phyloP scores from a whole-genome alignment of 2,888 invertebrate species.

The Phoenoteleia sp. region DNA sequence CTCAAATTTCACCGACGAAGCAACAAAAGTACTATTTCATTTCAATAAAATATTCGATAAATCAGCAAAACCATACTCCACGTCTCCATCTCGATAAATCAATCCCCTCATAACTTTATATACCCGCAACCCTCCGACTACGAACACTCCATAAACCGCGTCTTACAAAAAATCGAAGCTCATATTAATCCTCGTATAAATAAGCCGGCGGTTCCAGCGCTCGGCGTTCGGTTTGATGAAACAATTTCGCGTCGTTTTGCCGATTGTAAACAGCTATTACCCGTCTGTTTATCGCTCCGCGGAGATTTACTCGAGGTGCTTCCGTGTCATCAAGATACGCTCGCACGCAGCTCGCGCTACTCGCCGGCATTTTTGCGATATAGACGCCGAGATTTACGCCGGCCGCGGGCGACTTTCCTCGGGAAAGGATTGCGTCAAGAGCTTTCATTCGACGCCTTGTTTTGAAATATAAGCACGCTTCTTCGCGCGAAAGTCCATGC shows the following conservation, averaged over 20 bases:
- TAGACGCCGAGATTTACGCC: slow-evolving; percentile 54
- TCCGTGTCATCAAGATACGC: slow-evolving; percentile 55
- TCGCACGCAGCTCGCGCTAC: slow-evolving; percentile 29
- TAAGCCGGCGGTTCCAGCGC: background rate
- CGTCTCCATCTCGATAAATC: slow-evolving; percentile 25
- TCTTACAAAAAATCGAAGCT: slow-evolving; percentile 26
- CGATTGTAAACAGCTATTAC: slow-evolving; percentile 46
- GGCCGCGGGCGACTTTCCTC: slow-evolving; percentile 34
- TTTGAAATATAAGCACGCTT: slow-evolving; percentile 67
- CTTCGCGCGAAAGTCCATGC: slow-evolving; percentile 20
- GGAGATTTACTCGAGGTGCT: slow-evolving; percentile 56
- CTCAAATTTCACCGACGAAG: slow-evolving; percentile 12
- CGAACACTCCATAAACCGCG: slow-evolving; percentile 29
- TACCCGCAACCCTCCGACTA: background rate
- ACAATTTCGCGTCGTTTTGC: slow-evolving; percentile 36
- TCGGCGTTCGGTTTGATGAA: slow-evolving; percentile 6
- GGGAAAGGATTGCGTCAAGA: slow-evolving; percentile 18
- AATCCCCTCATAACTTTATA: slow-evolving; percentile 33
- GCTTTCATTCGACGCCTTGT: slow-evolving; percentile 60
- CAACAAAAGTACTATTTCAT: slow-evolving; percentile 1
- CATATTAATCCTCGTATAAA: slow-evolving; percentile 23
- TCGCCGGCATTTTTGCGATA: slow-evolving; percentile 25
- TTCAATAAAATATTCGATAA: slow-evolving; percentile 29
- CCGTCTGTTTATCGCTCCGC: slow-evolving; percentile 23
- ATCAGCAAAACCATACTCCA: slow-evolving; percentile 9